phyloP scores from a whole-genome alignment of 2,888 invertebrate genomes.

The Neocrepidodera transversa region DNA sequence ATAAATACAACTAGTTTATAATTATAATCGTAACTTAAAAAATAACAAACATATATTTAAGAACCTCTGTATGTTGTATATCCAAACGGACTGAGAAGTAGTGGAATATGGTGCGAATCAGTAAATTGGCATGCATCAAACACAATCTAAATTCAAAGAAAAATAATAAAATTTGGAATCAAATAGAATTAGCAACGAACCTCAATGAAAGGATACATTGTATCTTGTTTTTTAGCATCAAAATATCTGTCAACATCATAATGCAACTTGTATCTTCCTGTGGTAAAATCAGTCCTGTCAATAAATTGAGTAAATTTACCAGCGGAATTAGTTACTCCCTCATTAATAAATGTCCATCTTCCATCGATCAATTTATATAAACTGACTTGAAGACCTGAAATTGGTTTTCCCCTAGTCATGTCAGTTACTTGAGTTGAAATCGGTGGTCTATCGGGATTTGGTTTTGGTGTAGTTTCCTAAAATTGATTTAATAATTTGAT shows the following conservation, averaged over 20 bases:
- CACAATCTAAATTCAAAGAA: conserved; percentile 66
- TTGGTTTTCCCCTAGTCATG: conserved; percentile 72
- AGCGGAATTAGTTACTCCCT: conserved; percentile 68
- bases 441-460: conserved; percentile 59
- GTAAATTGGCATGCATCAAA: conserved; percentile 70
- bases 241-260: conserved; percentile 79
- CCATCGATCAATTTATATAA: conserved; percentile 71
- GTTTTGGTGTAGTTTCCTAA: conserved; percentile 18
- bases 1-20: too few relatives aligned
- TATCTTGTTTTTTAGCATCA: conserved; percentile 65
- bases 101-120: conserved; percentile 78
- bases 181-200: conserved; percentile 55
- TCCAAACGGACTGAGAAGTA: conserved; percentile 77
- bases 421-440: conserved; percentile 81
- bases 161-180: conserved; percentile 3
- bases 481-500: background rate
- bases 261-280: conserved; percentile 76
- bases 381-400: conserved; percentile 70
- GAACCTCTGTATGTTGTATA: conserved; percentile 80
- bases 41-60: too few relatives aligned
- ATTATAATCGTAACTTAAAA: too few relatives aligned
- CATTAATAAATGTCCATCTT: conserved; percentile 73
- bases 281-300: conserved; percentile 65
- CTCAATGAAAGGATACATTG: conserved; percentile 81
- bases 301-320: conserved; percentile 73